A percentile compares a stretch with the other conserved stretches of the same genome.
phyloP scores from a whole-genome alignment of 92 coral and sea anemone genomes.

The Phenganax subtilis region DNA sequence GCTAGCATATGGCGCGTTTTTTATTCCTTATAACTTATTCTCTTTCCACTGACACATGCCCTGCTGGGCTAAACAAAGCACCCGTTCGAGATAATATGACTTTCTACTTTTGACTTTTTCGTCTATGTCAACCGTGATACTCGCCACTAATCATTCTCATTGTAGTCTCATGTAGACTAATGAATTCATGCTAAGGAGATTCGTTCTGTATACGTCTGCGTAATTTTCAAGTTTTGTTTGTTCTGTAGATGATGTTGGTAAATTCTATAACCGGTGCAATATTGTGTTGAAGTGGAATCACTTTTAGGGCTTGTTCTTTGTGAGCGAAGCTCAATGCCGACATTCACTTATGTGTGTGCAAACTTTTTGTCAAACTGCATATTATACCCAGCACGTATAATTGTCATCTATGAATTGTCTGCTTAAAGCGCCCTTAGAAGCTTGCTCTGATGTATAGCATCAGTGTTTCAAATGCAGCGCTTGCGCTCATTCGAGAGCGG shows the following conservation, averaged over 20 bases:
- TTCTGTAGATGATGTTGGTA: constrained; percentile 3
- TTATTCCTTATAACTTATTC: not conserved
- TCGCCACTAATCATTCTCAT: not conserved
- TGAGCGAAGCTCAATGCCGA: constrained; percentile 8
- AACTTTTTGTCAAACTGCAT: too few species aligned
- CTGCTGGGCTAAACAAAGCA: constrained; percentile 9
- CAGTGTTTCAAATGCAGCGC: too few species aligned
- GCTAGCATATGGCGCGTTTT: constrained; percentile 31
- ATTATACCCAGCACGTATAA: too few species aligned
- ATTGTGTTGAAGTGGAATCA: not conserved
- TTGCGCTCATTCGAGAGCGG: too few species aligned
- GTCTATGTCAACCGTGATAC: not conserved
- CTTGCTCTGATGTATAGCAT: too few species aligned
- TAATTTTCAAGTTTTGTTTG: constrained; percentile 10
- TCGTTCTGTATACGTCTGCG: not conserved
- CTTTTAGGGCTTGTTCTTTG: constrained; percentile 15
- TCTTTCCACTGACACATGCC: constrained; percentile 1
- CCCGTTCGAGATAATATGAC: not conserved
- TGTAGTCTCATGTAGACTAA: not conserved
- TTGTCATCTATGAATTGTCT: too few species aligned
- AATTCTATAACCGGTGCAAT: not conserved
- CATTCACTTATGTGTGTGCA: not conserved
- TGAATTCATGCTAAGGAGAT: too few species aligned
- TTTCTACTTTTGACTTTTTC: not conserved
- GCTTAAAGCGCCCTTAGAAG: too few species aligned